phyloP scores from a whole-genome alignment of 2,888 invertebrate genomes.

The Epirrhoe tristata region DNA sequence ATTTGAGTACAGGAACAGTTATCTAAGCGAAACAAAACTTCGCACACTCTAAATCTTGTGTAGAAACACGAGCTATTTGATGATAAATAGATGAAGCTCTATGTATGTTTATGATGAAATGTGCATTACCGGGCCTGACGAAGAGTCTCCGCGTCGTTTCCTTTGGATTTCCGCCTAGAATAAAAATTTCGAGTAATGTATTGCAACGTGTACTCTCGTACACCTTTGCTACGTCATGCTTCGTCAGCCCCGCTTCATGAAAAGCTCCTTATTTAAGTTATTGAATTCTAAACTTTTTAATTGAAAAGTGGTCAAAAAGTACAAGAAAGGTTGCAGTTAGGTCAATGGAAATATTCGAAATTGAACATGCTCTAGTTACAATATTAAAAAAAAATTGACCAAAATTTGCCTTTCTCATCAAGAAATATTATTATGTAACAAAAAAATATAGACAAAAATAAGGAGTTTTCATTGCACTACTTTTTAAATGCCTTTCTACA shows the following conservation, averaged over 20 bases:
- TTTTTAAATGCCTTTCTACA: conserved; percentile 38
- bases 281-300: not conserved
- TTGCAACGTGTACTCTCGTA: conserved; percentile 49
- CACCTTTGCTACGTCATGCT: conserved; percentile 56
- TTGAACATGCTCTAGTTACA: conserved; percentile 8
- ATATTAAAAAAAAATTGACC: not conserved
- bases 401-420: conserved; percentile 11
- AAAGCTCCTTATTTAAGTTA: conserved; percentile 57
- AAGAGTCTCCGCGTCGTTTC: conserved; percentile 63
- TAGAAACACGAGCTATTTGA: conserved; percentile 48
- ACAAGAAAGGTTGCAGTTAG: not conserved
- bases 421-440: conserved; percentile 1
- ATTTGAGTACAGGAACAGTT: conserved; percentile 16
- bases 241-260: conserved; percentile 63
- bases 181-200: conserved; percentile 59
- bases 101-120: conserved; percentile 46
- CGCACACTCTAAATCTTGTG: conserved; percentile 28
- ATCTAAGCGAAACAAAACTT: conserved; percentile 34
- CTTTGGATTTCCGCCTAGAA: conserved; percentile 67
- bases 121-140: conserved; percentile 65
- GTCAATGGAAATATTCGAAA: not conserved
- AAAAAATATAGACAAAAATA: conserved; percentile 43
- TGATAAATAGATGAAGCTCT: conserved; percentile 54
- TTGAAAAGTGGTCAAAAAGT: not conserved
- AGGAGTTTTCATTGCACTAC: conserved; percentile 61